Evolutionary conservation across 1,140 invertebrate species (phyloP).

Genomic region (Drosophila nikananu): DNA sequence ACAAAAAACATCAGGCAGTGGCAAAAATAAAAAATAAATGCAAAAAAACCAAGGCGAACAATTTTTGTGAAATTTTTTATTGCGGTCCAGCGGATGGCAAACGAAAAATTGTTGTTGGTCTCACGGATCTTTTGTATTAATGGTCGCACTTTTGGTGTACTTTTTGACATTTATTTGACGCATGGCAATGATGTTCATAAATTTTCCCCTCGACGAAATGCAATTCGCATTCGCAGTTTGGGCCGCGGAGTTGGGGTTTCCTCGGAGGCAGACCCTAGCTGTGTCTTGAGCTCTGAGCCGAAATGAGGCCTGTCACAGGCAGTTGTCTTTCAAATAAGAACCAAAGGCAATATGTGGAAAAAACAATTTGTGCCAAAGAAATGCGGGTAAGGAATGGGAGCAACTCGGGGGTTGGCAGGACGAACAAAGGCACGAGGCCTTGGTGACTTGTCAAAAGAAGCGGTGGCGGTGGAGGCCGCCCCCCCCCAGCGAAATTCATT

Average conservation of each 20-base stretch:
- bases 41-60: conserved; percentile 15
- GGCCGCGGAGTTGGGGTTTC: neutral
- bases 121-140: conserved; percentile 47
- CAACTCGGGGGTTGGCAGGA: conserved; percentile 18
- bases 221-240: conserved; percentile 32
- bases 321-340: conserved; percentile 67
- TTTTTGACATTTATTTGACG: conserved; percentile 81
- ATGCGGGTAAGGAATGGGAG: conserved; percentile 13
- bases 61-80: conserved; percentile 65
- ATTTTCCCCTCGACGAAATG: conserved; percentile 56
- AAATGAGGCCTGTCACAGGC: conserved; percentile 68
- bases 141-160: conserved; percentile 61
- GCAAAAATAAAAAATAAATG: neutral
- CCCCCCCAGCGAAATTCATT: conserved; percentile 72
- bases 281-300: conserved; percentile 32
- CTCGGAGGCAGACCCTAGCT: conserved; percentile 18
- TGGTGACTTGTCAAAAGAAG: conserved; percentile 66
- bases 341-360: conserved; percentile 59
- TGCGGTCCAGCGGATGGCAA: conserved; percentile 39
- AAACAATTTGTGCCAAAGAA: conserved; percentile 71
- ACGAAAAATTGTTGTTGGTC: conserved; percentile 41
- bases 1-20: conserved; percentile 30
- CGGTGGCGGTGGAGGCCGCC: conserved; percentile 16
- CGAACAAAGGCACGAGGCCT: conserved; percentile 67
- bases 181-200: conserved; percentile 72